These are phyloP conservation scores for Biston betularia DNA, from an alignment of 2,888 invertebrate genomes.

Conservation along the genomic window DNA sequence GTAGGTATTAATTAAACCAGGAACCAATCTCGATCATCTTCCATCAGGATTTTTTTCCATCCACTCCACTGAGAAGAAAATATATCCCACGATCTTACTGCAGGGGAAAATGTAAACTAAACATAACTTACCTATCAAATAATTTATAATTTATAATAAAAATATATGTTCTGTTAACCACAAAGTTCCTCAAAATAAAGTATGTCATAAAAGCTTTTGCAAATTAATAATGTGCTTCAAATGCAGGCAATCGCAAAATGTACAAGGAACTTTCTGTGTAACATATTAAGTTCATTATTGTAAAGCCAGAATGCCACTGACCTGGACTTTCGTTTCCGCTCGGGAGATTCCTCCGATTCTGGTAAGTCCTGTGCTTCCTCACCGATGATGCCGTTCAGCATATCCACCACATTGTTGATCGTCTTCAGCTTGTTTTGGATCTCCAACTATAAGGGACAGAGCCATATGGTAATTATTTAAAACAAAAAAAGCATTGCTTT, in stretches of 20 bases:
- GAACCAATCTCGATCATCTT: slow-evolving; percentile 2
- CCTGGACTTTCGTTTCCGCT: slow-evolving; percentile 80
- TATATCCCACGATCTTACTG: slow-evolving; percentile 53
- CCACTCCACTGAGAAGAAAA: slow-evolving; percentile 33
- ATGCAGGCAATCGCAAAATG: slow-evolving; percentile 2
- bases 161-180: slow-evolving; percentile 25
- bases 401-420: slow-evolving; percentile 94
- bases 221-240: not conserved
- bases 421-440: slow-evolving; percentile 93
- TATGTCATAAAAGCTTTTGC: slow-evolving; percentile 10
- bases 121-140: slow-evolving; percentile 41
- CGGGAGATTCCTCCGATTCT: slow-evolving; percentile 62
- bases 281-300: slow-evolving; percentile 22
- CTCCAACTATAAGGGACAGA: slow-evolving; percentile 86
- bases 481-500: slow-evolving; percentile 20
- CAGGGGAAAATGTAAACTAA: slow-evolving; percentile 49
- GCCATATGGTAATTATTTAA: slow-evolving; percentile 39
- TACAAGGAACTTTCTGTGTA: slow-evolving; percentile 41
- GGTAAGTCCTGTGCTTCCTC: slow-evolving; percentile 83
- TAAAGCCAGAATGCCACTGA: slow-evolving; percentile 41
- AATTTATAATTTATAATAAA: slow-evolving; percentile 9
- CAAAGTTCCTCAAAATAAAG: slow-evolving; percentile 22
- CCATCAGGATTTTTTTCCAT: not conserved
- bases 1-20: not conserved
- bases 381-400: slow-evolving; percentile 94